Percentiles rank a stretch among this genome's conserved stretches.
Conservation (phyloP, 2,797 vertebrate genomes). For the Scolopax rusticola region DNA sequence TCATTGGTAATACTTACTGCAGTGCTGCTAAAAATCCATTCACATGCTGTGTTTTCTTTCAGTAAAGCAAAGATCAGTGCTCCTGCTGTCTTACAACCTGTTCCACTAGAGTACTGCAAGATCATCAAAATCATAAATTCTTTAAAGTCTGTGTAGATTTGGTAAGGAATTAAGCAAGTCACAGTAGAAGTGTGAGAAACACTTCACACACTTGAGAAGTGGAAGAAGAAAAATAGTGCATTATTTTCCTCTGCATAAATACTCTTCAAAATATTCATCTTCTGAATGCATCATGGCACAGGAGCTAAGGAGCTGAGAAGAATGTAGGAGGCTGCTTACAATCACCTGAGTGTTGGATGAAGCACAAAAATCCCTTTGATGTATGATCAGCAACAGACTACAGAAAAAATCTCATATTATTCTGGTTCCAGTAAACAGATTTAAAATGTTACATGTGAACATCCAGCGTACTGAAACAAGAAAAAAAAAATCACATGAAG, state of each 20-base stretch:
- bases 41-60: neutral
- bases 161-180: neutral
- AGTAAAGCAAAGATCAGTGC: neutral
- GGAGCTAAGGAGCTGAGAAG: neutral
- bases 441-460: neutral
- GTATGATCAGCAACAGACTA: neutral
- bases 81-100: neutral
- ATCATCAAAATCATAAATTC: neutral
- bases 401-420: neutral
- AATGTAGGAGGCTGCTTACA: neutral
- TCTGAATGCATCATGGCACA: neutral
- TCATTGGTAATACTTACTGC: constrained; percentile 7
- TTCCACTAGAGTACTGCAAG: neutral
- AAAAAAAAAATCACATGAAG: neutral
- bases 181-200: neutral
- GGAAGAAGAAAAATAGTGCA: neutral
- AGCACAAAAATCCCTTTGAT: neutral
- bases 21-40: constrained; percentile 8
- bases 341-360: neutral
- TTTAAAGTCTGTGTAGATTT: neutral
- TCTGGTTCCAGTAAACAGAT: neutral
- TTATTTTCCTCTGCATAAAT: neutral
- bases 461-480: neutral
- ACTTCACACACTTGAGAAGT: no score
- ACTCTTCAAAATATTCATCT: neutral